Evolutionary conservation across 2,888 invertebrate species (phyloP).

Genomic region (Eudasyphora cyanicolor): DNA sequence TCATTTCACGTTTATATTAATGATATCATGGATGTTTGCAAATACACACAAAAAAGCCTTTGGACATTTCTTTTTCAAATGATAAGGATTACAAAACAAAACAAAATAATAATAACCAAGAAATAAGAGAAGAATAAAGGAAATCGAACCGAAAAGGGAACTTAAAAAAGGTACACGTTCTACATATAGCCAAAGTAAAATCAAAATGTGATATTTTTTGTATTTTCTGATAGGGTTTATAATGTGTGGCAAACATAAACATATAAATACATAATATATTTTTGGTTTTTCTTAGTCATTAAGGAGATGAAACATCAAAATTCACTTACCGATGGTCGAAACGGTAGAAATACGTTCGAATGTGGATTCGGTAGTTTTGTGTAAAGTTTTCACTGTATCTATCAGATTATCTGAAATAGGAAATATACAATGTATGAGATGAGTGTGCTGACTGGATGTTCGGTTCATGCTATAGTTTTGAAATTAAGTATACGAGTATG

Average conservation of each 20-base stretch:
- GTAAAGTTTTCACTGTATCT: conserved; percentile 75
- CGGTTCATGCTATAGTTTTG: too few species aligned
- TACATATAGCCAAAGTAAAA: conserved; percentile 65
- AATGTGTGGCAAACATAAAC: conserved; percentile 66
- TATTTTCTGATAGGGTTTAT: conserved; percentile 42
- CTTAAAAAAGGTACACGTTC: conserved; percentile 38
- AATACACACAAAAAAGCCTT: conserved; percentile 72
- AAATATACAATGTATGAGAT: conserved; percentile 2
- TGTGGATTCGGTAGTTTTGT: conserved; percentile 74
- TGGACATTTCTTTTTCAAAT: conserved; percentile 68
- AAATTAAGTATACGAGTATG: too few species aligned
- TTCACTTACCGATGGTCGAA: conserved; percentile 75
- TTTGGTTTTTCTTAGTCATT: not conserved
- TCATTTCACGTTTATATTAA: conserved; percentile 22
- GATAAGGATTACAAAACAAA: conserved; percentile 57
- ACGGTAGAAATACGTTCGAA: conserved; percentile 75
- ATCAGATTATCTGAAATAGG: conserved; percentile 70
- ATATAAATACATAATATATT: conserved; percentile 39
- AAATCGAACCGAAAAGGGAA: conserved; percentile 25
- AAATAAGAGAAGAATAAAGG: too few species aligned
- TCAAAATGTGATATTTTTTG: conserved; percentile 59
- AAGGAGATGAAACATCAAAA: not conserved
- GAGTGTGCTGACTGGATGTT: too few species aligned
- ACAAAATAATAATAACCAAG: conserved; percentile 11
- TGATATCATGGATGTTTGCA: conserved; percentile 56